These are phyloP conservation scores for Aphelenchoides besseyi DNA, from an alignment of 1,140 invertebrate genomes.

Conservation along the genomic window DNA sequence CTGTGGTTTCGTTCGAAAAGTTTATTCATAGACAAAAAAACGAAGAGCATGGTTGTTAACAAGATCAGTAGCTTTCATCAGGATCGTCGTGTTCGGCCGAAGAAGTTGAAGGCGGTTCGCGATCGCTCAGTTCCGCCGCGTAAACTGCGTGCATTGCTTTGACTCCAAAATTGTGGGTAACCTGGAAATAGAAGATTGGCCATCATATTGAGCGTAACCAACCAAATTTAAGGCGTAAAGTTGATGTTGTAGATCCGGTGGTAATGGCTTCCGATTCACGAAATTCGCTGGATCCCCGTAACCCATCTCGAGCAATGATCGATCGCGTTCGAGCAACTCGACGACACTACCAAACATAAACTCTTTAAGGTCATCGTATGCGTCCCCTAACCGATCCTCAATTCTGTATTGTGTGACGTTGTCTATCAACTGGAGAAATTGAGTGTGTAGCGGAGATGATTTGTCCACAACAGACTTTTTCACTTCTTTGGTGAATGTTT, in stretches of 20 bases:
- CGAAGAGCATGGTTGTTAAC: too few relatives aligned
- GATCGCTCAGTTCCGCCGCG: not conserved
- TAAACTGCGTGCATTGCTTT: not conserved
- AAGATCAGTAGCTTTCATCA: too few relatives aligned
- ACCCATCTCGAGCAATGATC: not conserved
- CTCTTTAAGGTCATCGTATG: not conserved
- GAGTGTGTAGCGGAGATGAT: not conserved
- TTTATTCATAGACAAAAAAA: too few relatives aligned
- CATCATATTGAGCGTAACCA: not conserved
- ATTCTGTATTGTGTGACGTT: not conserved
- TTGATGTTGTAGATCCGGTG: not conserved
- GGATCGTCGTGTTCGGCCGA: too few relatives aligned
- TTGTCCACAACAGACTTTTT: not conserved
- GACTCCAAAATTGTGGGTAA: constrained; percentile 21
- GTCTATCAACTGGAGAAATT: not conserved
- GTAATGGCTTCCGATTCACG: not conserved
- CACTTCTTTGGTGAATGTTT: constrained; percentile 6
- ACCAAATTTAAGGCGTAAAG: constrained; percentile 6
- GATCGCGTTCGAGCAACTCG: not conserved
- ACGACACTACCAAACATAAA: not conserved
- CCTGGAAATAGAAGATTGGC: not conserved
- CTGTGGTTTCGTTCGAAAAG: too few relatives aligned
- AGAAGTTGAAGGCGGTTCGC: too few relatives aligned
- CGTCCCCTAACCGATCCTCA: not conserved
- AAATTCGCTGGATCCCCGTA: not conserved